Percentiles rank a stretch among this genome's conserved stretches.
Conservation (phyloP, 2,888 invertebrate genomes). For the Brenthis daphne region DNA sequence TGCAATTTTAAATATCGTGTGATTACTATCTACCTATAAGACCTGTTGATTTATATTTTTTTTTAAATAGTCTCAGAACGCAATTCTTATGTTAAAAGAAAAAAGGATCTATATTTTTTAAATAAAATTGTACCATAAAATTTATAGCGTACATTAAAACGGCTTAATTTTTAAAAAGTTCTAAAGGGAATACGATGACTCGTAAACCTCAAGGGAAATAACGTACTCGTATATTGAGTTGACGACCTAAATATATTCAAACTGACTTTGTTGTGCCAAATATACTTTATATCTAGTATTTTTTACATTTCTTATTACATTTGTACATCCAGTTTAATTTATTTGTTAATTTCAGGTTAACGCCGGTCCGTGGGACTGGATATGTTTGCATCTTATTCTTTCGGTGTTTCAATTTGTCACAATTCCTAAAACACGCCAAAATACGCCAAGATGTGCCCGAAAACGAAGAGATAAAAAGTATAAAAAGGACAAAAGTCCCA, state of each 20-base stretch:
- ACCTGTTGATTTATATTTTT: neutral
- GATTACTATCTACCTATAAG: neutral
- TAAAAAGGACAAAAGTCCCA: conserved; percentile 72
- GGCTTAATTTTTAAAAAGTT: conserved; percentile 13
- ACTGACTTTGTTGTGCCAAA: conserved; percentile 52
- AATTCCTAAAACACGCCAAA: conserved; percentile 73
- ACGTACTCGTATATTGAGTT: conserved; percentile 51
- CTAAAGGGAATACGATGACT: conserved; percentile 17
- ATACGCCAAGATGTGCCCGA: conserved; percentile 71
- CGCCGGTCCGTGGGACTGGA: conserved; percentile 40
- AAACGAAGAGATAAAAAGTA: conserved; percentile 77
- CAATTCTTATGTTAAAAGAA: neutral
- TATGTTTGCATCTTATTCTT: conserved; percentile 42
- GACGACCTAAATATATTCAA: conserved; percentile 54
- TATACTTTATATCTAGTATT: conserved; percentile 42
- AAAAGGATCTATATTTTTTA: neutral
- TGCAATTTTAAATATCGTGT: too few relatives aligned
- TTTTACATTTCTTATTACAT: conserved; percentile 4
- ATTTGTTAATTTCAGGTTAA: conserved; percentile 44
- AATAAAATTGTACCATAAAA: conserved; percentile 3
- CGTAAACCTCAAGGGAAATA: conserved; percentile 27
- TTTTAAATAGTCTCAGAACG: neutral
- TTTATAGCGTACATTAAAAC: conserved; percentile 16
- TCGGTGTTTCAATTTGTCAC: conserved; percentile 42
- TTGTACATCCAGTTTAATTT: conserved; percentile 34